Conservation (phyloP, 2,113 vertebrate species). For the Loxodonta africana region DNA sequence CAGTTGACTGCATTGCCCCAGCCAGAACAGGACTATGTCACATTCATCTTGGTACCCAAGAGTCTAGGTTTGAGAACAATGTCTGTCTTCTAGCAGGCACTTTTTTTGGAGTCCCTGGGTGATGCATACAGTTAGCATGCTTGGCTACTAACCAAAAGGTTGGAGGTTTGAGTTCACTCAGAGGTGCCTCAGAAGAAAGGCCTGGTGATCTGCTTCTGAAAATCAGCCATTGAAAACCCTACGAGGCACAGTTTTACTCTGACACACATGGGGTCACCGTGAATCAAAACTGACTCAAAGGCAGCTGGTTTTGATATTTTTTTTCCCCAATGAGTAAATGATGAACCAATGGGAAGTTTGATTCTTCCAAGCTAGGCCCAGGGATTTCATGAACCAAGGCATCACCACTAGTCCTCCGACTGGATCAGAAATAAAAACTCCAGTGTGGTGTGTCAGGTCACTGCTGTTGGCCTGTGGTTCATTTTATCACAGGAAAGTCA, state of each 20-base stretch:
- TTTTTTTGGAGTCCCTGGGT: neutral
- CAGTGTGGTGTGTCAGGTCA: neutral
- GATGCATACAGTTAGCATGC: neutral
- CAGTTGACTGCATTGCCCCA: neutral
- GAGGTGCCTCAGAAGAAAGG: neutral
- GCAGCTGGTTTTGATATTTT: neutral
- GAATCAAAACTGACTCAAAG: neutral
- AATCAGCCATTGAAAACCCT: neutral
- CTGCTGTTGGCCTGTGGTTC: conserved; percentile 13
- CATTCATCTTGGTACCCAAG: neutral
- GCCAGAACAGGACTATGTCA: too few relatives aligned
- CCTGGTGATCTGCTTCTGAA: neutral
- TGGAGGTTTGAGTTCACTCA: neutral
- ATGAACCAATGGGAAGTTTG: neutral
- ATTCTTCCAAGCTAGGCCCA: neutral
- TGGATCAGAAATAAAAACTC: neutral
- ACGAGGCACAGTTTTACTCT: neutral
- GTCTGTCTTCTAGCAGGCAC: neutral
- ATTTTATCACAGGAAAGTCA: conserved; percentile 20
- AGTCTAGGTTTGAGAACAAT: neutral
- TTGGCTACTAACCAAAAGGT: neutral
- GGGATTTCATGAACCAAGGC: neutral
- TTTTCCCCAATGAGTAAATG: neutral
- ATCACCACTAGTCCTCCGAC: neutral
- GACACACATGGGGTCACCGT: neutral